Evolutionary conservation across 2,797 vertebrate species (phyloP).

Genomic region (Rhinichthys osculus): DNA sequence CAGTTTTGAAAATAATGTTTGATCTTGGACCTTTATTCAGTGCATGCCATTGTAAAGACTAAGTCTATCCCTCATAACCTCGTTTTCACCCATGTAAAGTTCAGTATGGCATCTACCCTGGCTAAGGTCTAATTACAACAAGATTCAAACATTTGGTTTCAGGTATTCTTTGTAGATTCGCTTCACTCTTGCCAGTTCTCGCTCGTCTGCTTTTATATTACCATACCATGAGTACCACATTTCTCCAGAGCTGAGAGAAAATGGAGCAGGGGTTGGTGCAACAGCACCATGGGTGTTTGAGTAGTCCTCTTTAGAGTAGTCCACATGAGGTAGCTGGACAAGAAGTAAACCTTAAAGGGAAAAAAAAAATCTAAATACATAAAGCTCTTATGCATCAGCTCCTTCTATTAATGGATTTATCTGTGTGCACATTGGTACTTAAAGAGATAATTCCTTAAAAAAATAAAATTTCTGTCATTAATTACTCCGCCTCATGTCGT

Average conservation of each 20-base stretch:
- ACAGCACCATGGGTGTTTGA: conserved; percentile 85
- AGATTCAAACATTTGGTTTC: conserved; percentile 53
- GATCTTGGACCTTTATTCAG: neutral
- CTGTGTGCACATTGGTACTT: neutral
- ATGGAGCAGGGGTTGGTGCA: conserved; percentile 75
- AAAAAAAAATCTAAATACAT: neutral
- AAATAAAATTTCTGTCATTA: no score
- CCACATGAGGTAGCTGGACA: conserved; percentile 77
- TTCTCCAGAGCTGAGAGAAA: conserved; percentile 55
- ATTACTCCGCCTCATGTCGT: no score
- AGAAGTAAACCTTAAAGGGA: conserved; percentile 80
- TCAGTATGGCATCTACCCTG: neutral
- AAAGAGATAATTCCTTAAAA: no score
- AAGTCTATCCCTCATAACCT: neutral
- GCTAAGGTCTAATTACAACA: neutral
- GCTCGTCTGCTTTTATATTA: conserved; percentile 75
- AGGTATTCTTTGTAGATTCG: conserved; percentile 83
- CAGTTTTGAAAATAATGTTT: neutral
- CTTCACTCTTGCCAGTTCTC: conserved; percentile 79
- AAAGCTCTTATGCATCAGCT: neutral
- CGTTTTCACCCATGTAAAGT: neutral
- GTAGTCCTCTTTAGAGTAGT: conserved; percentile 79
- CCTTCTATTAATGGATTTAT: neutral
- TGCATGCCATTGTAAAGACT: neutral
- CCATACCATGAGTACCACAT: conserved; percentile 91